Evolutionary conservation across 2,797 vertebrate genomes (phyloP), one percentile per base, ranked within the genome.

Genomic region (Parauchenoglanis ngamensis): DNA sequence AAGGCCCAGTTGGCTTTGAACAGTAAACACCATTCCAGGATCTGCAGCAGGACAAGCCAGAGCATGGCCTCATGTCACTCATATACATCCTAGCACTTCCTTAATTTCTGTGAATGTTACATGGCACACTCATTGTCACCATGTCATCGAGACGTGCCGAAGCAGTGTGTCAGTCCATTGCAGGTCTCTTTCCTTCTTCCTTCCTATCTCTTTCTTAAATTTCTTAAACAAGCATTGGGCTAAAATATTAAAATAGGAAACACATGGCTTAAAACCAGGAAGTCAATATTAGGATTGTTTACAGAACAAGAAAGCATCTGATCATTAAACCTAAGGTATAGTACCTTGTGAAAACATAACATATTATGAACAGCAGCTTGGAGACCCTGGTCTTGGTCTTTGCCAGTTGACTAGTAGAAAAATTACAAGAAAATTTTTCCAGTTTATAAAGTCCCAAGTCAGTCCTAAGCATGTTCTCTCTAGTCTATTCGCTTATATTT

Each of bases 11-110:
- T 96, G 96, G 94, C 94, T 90, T 76, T 21, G 81, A 90, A 94
- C 94, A 94, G 95, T 96, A 96, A 96, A 96, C 96, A 95, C 94
- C 95, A 95, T 96, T 96, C 95, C 94, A 93, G 89, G 90, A 91
- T 90, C 92, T 90, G 83, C 89, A 89, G 93, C 84, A 92, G 93
- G 91, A 91, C 92, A 94, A 91, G 90, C 87, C 84, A 85, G 84
- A 89, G 83, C 78, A 86, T 57, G 59, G 63, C 83, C 82, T 83
- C 70, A 46, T 70, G n/a, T 73, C 85, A 91, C 90, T 87, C 91
- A 92, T 92, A 92, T 91, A 92, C 89, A 87, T 87, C 77, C 87
- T 57, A 35, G 75, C 85, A 87, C 87, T 88, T 90, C 89, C 90
- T 81, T 44, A 81, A 44, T 93, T 92, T 92, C 86, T 91, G 88